phyloP scores from a whole-genome alignment of 2,797 vertebrate species.

The Huso huso region DNA sequence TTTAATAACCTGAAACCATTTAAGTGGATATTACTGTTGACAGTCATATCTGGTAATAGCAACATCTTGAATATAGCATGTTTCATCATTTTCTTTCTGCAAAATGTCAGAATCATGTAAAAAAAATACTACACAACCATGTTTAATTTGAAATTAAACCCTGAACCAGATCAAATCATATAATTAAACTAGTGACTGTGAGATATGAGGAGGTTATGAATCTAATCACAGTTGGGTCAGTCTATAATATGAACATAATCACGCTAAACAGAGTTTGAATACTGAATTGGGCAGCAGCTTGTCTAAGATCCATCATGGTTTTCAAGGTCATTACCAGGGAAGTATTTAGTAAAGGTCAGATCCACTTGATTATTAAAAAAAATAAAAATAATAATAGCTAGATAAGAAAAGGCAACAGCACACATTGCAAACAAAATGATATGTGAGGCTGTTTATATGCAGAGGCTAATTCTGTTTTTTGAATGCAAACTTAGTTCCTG shows the following conservation, averaged over 20 bases:
- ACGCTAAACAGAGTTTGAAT: background rate
- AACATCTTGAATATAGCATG: too few relatives aligned
- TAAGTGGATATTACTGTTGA: too few relatives aligned
- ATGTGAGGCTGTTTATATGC: slow-evolving; percentile 1
- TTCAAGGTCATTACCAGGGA: slow-evolving; percentile 30
- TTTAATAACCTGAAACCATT: too few relatives aligned
- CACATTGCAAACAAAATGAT: slow-evolving; percentile 26
- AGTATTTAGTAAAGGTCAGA: slow-evolving; percentile 28
- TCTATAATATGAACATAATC: slow-evolving; percentile 9
- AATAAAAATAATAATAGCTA: slow-evolving; percentile 13
- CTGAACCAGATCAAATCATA: slow-evolving; percentile 21
- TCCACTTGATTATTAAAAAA: slow-evolving; percentile 35
- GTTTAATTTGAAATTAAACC: slow-evolving; percentile 22
- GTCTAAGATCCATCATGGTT: slow-evolving; percentile 9
- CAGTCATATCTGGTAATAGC: too few relatives aligned
- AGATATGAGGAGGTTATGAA: slow-evolving; percentile 23
- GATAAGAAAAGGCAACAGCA: slow-evolving; percentile 15
- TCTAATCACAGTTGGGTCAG: slow-evolving; percentile 25
- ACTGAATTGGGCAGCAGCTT: slow-evolving; percentile 5
- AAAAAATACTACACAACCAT: too few relatives aligned
- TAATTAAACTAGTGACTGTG: slow-evolving; percentile 15
- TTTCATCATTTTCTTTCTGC: too few relatives aligned
- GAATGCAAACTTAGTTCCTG: too few relatives aligned
- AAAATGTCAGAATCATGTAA: too few relatives aligned
- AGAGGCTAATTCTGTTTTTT: background rate